Evolutionary conservation across 2,113 vertebrate genomes (phyloP), one percentile per base, ranked within the genome.

Genomic region (Phylloscopus trochiloides): DNA sequence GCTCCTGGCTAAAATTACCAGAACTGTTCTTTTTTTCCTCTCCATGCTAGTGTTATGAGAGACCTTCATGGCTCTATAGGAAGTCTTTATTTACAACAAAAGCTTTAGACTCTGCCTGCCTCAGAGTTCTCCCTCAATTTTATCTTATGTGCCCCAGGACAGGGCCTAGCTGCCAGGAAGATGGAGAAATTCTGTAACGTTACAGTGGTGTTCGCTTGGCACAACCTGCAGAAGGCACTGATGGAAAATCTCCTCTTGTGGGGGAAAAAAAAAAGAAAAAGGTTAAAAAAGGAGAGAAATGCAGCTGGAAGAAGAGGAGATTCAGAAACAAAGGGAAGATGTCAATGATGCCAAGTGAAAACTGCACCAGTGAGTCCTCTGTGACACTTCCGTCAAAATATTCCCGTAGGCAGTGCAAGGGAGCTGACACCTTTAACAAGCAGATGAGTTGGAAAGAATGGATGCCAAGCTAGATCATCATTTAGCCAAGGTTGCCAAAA

Each of bases 401-500:
- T 31, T 59, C 47, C 63, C 4, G 5, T 20, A 96, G 79, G 38
- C 71, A 86, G 65, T 40, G n/a, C 59, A 55, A 32, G 83, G 55
- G 59, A 73, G 12, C 17, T 32, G 71, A 80, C 14, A 40, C 66
- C 68, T 96, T 51, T 51, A 86, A 66, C 51, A 62, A 42, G 63
- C 63, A 74, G 65, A 86, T 66, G 77, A 84, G 47, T 42, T 89
- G 80, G 26, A 45, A 79, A 66, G 55, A 80, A 48, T 8, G 70
- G 61, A 24, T 92, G 78, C 48, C 74, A 45, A 47, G 43, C 51
- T 85, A 88, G 71, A 55, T 57, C 57, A 65, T 86, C 42, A 7
- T 88, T 82, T 72, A 83, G 62, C 52, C 62, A 57, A 79, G 58
- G 75, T 15, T 96, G 62, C 71, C 82, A 88, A 25, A 68, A 52